These are phyloP conservation scores for Ernsta delagoae DNA, from an alignment of 2,888 invertebrate genomes.

Conservation along the genomic window DNA sequence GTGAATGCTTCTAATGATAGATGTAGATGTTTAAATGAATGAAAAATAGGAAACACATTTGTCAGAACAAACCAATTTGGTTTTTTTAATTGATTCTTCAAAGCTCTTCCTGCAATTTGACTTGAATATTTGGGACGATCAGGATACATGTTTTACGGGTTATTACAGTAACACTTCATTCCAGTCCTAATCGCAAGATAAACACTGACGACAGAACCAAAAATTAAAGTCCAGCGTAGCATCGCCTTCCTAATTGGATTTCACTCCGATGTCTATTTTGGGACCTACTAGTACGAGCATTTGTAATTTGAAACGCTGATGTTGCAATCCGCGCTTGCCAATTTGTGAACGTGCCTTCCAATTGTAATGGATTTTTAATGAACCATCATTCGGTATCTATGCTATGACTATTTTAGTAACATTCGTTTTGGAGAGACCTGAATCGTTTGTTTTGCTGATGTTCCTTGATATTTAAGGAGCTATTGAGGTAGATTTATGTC, in stretches of 20 bases:
- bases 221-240: constrained; percentile 26
- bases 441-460: no score
- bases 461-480: no score
- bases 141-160: not conserved
- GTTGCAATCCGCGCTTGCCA: not conserved
- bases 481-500: no score
- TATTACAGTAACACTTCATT: not conserved
- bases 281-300: constrained; percentile 19
- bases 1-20: no score
- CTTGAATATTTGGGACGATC: not conserved
- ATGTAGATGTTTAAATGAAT: no score
- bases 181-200: constrained; percentile 8
- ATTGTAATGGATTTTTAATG: not conserved
- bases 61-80: no score
- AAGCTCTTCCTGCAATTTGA: not conserved
- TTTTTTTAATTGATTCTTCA: not conserved
- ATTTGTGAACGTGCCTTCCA: not conserved
- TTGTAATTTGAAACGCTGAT: constrained; percentile 24
- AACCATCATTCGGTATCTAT: not conserved
- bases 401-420: not conserved
- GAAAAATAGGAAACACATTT: no score
- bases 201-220: constrained; percentile 18
- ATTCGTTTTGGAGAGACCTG: no score
- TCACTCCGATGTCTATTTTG: constrained; percentile 26
- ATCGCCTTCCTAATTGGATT: constrained; percentile 35